Evolutionary conservation across 2,888 invertebrate genomes (phyloP), one percentile per base, ranked within the genome.

Genomic region (Alloplasta piceator): DNA sequence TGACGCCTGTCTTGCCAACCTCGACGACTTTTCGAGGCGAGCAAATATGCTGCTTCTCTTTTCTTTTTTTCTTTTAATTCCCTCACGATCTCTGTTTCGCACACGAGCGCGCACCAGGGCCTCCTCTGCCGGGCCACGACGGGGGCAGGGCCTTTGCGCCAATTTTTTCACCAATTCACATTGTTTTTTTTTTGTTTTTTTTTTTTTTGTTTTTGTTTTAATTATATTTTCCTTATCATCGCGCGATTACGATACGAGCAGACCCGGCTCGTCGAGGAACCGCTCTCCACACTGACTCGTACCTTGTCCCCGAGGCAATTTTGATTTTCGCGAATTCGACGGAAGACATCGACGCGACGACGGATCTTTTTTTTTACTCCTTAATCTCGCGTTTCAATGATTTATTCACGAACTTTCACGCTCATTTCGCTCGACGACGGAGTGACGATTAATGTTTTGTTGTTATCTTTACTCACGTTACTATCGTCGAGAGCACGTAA

Each of bases 1-100:
- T 60, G 73, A 72, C 71, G 77, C 72, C 67, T 73, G 72, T 56
- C 71, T 74, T 78, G 83, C 80, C 83, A 83, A 82, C 80, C 82
- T 82, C 81, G 77, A 67, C 75, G 74, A 75, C 61, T 66, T 72
- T 26, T 26, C 26, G 26, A 26, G 26, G 9, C 66, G 12, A 12
- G 52, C 12, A 14, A 46, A 14, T 46, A 55, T 66, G 64, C 64
- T 71, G 68, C 55, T 64, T 12, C 26, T 46, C 12, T 64, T 38
- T 55, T 66, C 9, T 60, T 26, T 46, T 46, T n/a, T 26, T 72
- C 67, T 55, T 55, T 72, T 52, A n/a, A n/a, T n/a, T 41, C 61
- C 64, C 64, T 56, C 64, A 50, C 60, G 36, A 36, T 39, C 48
- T 73, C 67, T 36, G 38, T 36, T 61, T 16, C 50, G 38, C 63